phyloP scores from a whole-genome alignment of 2,888 invertebrate genomes.

The Acanthococcus lagerstroemiae region DNA sequence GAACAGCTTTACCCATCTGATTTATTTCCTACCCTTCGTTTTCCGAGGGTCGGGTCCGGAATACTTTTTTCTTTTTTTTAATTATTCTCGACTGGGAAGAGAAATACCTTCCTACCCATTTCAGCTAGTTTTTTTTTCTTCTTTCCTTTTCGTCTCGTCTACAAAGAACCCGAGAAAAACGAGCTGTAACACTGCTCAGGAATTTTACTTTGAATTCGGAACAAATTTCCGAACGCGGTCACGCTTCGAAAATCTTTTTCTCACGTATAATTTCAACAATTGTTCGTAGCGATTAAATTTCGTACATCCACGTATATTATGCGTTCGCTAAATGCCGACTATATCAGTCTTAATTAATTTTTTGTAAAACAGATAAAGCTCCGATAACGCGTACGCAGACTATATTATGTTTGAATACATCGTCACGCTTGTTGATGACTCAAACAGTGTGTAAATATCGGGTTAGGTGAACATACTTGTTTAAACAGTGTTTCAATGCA shows the following conservation, averaged over 20 bases:
- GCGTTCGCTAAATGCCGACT: neutral
- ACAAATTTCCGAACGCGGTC: too few species aligned
- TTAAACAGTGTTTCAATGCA: conserved; percentile 2
- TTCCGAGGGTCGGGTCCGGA: too few species aligned
- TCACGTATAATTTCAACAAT: neutral
- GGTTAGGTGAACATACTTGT: neutral
- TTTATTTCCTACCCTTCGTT: too few species aligned
- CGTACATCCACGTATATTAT: neutral
- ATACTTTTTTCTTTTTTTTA: too few species aligned
- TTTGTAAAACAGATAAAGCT: neutral
- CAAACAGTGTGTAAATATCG: neutral
- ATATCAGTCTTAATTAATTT: neutral
- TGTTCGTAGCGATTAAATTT: neutral
- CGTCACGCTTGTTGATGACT: neutral
- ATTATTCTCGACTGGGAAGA: too few species aligned
- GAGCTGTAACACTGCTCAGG: too few species aligned
- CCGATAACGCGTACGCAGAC: neutral
- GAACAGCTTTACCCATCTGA: too few species aligned
- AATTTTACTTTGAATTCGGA: too few species aligned
- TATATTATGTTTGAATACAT: neutral
- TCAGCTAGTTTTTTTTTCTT: too few species aligned
- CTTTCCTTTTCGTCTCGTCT: too few species aligned
- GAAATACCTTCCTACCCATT: too few species aligned
- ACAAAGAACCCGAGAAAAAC: too few species aligned
- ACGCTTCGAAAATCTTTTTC: neutral